Conservation (phyloP, 1,140 invertebrate genomes). For the Brachionus manjavacas region DNA sequence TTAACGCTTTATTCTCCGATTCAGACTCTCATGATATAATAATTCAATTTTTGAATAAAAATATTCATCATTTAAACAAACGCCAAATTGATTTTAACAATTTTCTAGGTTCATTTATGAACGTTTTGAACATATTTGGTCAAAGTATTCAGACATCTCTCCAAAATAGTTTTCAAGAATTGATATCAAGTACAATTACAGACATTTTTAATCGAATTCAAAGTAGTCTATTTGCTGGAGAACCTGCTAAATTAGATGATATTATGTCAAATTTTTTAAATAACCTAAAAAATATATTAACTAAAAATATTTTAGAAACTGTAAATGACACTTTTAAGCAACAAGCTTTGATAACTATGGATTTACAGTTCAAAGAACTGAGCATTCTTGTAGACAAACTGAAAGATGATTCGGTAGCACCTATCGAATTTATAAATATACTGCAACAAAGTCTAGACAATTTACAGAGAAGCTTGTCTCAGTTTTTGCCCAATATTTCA, state of each 20-base stretch:
- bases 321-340: background rate
- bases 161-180: background rate
- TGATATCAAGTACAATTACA: background rate
- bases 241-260: background rate
- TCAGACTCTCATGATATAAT: background rate
- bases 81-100: background rate
- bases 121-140: background rate
- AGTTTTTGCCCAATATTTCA: slow-evolving; percentile 16
- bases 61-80: background rate
- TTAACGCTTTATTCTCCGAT: background rate
- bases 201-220: background rate
- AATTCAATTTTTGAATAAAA: background rate
- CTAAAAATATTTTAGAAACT: background rate
- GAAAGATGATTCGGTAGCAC: background rate
- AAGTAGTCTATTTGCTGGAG: background rate
- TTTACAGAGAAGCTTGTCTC: background rate
- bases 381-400: background rate
- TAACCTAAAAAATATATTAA: background rate
- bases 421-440: background rate
- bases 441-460: background rate
- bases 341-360: background rate
- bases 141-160: background rate
- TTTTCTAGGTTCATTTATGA: background rate
- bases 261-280: background rate
- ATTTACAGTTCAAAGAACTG: background rate